Conservation (phyloP, 2,113 vertebrate genomes). For the Alethe diademata region DNA sequence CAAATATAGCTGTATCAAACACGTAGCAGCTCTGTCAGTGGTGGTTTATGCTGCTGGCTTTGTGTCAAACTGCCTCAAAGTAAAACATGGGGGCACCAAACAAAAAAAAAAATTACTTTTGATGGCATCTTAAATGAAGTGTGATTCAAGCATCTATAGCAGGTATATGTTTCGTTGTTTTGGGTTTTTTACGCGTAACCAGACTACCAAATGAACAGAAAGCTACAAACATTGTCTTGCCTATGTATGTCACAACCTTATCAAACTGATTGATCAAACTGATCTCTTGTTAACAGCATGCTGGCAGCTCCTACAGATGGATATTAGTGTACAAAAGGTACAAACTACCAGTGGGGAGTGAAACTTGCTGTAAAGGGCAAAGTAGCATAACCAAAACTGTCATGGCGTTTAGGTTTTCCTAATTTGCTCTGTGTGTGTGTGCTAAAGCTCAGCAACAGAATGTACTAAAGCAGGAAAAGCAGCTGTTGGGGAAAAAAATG, state of each 20-base stretch:
- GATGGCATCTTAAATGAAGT: neutral
- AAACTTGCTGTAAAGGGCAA: neutral
- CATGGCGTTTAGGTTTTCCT: neutral
- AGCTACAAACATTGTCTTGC: neutral
- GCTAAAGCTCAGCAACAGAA: neutral
- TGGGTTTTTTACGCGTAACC: neutral
- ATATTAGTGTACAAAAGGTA: neutral
- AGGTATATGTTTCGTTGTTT: neutral
- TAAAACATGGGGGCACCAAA: neutral
- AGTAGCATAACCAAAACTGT: neutral
- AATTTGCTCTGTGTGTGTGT: neutral
- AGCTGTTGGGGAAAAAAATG: neutral
- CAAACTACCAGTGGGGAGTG: neutral
- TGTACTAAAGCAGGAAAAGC: neutral
- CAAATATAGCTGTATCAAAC: neutral
- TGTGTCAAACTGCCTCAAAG: neutral
- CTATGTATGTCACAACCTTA: neutral
- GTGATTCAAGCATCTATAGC: neutral
- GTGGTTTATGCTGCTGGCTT: neutral
- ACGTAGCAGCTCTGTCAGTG: fast-evolving
- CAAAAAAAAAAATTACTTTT: neutral
- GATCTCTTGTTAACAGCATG: neutral
- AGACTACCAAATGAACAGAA: neutral
- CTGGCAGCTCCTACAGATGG: neutral
- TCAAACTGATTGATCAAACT: neutral